phyloP scores from a whole-genome alignment of 2,113 vertebrate genomes.

The Vicugna pacos region DNA sequence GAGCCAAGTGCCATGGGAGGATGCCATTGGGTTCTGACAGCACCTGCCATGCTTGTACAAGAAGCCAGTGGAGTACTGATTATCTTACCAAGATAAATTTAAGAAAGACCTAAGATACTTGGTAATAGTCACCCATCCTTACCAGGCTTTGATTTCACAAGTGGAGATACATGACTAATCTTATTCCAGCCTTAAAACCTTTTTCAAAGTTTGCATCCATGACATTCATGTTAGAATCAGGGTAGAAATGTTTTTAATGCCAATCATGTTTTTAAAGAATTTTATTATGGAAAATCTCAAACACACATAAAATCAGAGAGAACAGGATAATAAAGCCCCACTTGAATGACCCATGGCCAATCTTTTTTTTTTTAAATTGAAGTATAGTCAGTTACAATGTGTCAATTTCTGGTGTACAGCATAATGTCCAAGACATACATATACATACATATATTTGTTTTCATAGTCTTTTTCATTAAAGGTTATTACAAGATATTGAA shows the following conservation, averaged over 20 bases:
- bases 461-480: too few species aligned
- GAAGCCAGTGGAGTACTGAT: background rate
- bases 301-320: background rate
- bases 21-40: background rate
- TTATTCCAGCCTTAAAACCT: background rate
- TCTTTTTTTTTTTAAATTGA: background rate
- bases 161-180: background rate
- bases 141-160: conserved; percentile 7
- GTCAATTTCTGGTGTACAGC: too few species aligned
- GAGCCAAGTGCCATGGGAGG: background rate
- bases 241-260: background rate
- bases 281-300: conserved; percentile 40
- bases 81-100: background rate
- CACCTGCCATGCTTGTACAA: background rate
- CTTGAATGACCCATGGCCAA: background rate
- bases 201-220: background rate
- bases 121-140: background rate
- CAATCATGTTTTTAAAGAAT: background rate
- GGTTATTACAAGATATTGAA: too few species aligned
- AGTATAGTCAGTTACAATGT: too few species aligned
- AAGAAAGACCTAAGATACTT: background rate
- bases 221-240: background rate
- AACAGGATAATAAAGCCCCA: background rate
- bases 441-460: too few species aligned
- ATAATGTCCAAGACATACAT: too few species aligned